Evolutionary conservation across 2,888 invertebrate species (phyloP), one percentile per base, ranked within the genome.

Genomic region (Andricus curvator): DNA sequence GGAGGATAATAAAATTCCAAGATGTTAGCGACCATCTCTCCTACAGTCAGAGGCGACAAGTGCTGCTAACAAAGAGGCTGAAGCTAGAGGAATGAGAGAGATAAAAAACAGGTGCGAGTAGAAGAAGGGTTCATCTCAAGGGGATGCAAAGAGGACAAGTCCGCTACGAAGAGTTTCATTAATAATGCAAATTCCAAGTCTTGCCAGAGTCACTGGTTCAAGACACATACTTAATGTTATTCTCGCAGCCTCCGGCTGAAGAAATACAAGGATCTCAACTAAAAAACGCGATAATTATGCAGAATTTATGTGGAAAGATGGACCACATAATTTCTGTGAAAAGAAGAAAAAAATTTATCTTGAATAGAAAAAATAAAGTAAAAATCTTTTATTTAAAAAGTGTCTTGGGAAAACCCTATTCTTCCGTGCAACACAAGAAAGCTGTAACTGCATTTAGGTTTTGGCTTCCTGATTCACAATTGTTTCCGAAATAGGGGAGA

Each of bases 121-220:
- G 64, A 64, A 22, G 79, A 41, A 74, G 67, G 56, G 67, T 60
- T 77, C n/a, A 56, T 51, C 74, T 60, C 29, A 65, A 77, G 60
- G 48, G 78, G 78, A 62, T 48, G 62, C 48, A 74, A 81, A 77
- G 74, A 48, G 51, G 80, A 70, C 48, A 78, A 81, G 66, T 68
- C 60, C 25, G 80, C 62, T 51, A 66, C 76, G 65, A 76, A 60
- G 80, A 64, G 82, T 86, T 86, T 86, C 86, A 86, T 87, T 87
- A 87, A 86, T 87, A 87, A 86, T 86, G 81, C 85, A 82, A 84
- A 82, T 80, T 80, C 78, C 77, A 80, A 80, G 81, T 77, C 81
- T 51, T 48, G 70, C 62, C 70, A 51, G 70, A 70, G 48, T 48
- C 70, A 70, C 51, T 29, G 48, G 25, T 70, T 70, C 44, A 70